A percentile compares a stretch with the other conserved stretches of the same genome.
Evolutionary conservation across 2,113 vertebrate species (phyloP).

Genomic region (Bufo bufo): DNA sequence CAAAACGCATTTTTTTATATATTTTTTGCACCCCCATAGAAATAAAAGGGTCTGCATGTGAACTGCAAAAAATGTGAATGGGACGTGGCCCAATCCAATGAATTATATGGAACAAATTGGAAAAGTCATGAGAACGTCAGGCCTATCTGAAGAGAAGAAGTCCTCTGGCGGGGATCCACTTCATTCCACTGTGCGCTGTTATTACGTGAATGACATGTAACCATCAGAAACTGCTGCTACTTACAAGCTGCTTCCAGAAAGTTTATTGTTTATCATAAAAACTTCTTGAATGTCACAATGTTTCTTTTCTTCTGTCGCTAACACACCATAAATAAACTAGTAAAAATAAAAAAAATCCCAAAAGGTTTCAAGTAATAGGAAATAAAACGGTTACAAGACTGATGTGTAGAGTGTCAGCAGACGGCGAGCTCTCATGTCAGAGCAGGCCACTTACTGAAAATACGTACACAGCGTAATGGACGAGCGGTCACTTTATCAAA

Average conservation of each 20-base stretch:
- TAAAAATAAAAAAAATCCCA: neutral
- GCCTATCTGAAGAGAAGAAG: too few relatives aligned
- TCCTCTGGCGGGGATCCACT: neutral
- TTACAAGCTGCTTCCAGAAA: neutral
- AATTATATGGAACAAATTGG: neutral
- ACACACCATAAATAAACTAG: neutral
- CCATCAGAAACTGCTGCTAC: neutral
- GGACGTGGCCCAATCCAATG: neutral
- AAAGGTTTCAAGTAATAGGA: neutral
- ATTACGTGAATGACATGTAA: slow-evolving; percentile 23
- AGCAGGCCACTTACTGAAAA: neutral
- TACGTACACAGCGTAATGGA: slow-evolving; percentile 32
- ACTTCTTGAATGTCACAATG: neutral
- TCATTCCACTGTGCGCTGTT: neutral
- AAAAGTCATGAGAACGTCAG: slow-evolving; percentile 9
- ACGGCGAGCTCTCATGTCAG: neutral
- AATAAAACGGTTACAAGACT: neutral
- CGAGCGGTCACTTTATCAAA: slow-evolving; percentile 16
- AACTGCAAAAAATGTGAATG: too few relatives aligned
- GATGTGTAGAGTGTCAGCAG: neutral
- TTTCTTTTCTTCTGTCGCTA: neutral
- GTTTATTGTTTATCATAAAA: neutral
- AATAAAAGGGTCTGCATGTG: too few relatives aligned
- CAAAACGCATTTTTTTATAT: too few relatives aligned
- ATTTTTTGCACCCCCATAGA: too few relatives aligned